Percentiles rank a stretch among this genome's conserved stretches.
Evolutionary conservation across 1,140 invertebrate species (phyloP).

Genomic region (Brevipalpus yothersi): DNA sequence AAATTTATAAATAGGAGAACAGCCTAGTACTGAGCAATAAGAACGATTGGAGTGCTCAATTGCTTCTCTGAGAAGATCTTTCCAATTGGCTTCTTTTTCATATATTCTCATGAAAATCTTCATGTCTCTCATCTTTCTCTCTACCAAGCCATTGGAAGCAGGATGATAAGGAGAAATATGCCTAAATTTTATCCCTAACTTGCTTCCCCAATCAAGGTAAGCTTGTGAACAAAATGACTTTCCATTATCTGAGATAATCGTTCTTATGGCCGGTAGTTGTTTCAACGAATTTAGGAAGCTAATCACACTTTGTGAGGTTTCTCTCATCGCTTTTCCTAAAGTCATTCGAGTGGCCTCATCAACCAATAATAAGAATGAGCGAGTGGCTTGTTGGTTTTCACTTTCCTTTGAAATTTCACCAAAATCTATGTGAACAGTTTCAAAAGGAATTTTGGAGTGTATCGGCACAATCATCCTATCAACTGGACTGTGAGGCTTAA

Average conservation of each 20-base stretch:
- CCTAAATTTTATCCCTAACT: neutral
- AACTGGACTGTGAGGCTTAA: neutral
- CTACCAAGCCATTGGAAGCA: neutral
- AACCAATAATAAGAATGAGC: neutral
- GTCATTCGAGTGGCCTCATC: neutral
- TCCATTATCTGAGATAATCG: neutral
- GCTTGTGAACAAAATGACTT: neutral
- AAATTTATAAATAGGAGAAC: neutral
- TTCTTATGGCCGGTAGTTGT: too few relatives aligned
- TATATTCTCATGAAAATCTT: neutral
- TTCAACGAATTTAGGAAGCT: neutral
- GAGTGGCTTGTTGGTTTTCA: neutral
- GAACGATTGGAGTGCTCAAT: neutral
- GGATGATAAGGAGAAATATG: neutral
- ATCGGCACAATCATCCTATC: neutral
- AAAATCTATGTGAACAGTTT: neutral
- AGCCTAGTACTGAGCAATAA: neutral
- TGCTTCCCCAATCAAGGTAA: neutral
- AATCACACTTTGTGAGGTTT: neutral
- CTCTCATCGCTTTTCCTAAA: neutral
- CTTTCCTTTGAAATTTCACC: neutral
- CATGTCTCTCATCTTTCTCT: conserved; percentile 2
- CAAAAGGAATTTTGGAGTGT: neutral
- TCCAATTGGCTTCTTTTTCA: neutral
- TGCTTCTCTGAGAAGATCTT: neutral